Percentiles rank a stretch among this genome's conserved stretches.
Evolutionary conservation across 2,888 invertebrate species (phyloP).

Genomic region (Amblyjoppa fuscipennis): DNA sequence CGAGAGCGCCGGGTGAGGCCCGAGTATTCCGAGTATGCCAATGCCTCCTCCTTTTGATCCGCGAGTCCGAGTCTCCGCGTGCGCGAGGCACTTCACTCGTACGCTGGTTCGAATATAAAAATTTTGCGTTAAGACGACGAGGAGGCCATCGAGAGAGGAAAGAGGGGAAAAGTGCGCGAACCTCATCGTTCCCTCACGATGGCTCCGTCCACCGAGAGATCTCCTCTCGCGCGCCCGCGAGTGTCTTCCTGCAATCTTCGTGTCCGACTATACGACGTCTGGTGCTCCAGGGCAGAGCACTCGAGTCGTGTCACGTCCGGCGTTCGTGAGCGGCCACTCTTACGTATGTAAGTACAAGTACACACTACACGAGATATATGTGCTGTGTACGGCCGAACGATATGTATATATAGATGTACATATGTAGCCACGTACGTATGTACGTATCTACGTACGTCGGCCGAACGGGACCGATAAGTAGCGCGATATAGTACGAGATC

Average conservation of each 20-base stretch:
- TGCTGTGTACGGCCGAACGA: conserved; percentile 24
- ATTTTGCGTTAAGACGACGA: conserved; percentile 12
- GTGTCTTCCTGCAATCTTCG: conserved; percentile 70
- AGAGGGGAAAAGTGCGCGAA: conserved; percentile 44
- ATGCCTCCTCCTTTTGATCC: conserved; percentile 6
- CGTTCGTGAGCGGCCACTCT: conserved; percentile 61
- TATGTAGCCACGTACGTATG: neutral
- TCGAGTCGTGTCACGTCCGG: conserved; percentile 71
- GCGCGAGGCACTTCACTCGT: neutral
- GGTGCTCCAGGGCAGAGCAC: conserved; percentile 58
- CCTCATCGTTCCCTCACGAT: conserved; percentile 35
- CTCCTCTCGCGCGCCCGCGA: conserved; percentile 45
- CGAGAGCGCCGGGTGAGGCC: conserved; percentile 33
- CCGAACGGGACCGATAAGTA: conserved; percentile 67
- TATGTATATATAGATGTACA: conserved; percentile 10
- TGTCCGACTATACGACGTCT: conserved; percentile 67
- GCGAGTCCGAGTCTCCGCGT: conserved; percentile 6
- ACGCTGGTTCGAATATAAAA: conserved; percentile 20
- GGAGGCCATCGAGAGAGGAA: conserved; percentile 33
- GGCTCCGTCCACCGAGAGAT: conserved; percentile 35
- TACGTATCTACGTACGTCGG: conserved; percentile 51
- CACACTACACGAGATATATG: conserved; percentile 23
- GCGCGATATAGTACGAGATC: conserved; percentile 48
- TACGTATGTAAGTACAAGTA: conserved; percentile 47
- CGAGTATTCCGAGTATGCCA: conserved; percentile 40